phyloP scores from a whole-genome alignment of 1,140 invertebrate genomes.

The Plutomurus gul region DNA sequence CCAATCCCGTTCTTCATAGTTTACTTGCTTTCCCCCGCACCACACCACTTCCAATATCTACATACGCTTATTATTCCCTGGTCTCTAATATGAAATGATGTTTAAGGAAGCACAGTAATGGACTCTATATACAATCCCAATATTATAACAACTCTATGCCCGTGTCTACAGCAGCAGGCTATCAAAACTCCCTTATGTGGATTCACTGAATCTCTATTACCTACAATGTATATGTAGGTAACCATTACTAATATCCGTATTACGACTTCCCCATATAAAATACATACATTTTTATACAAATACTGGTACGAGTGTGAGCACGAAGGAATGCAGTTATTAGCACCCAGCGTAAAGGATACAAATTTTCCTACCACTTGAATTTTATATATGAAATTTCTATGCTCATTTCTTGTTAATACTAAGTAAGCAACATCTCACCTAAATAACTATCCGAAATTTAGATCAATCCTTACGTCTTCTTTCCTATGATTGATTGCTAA shows the following conservation, averaged over 20 bases:
- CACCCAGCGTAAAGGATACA: too few relatives aligned
- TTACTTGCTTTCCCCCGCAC: not conserved
- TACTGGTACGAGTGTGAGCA: too few relatives aligned
- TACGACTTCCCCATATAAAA: too few relatives aligned
- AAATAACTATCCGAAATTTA: not conserved
- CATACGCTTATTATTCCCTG: not conserved
- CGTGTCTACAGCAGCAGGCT: not conserved
- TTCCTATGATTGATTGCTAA: slow-evolving; percentile 41
- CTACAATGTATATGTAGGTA: too few relatives aligned
- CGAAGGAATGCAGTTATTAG: too few relatives aligned
- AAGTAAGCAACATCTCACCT: too few relatives aligned
- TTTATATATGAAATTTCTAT: too few relatives aligned
- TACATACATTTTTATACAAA: too few relatives aligned
- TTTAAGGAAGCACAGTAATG: not conserved
- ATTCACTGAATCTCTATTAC: too few relatives aligned
- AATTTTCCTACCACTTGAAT: too few relatives aligned
- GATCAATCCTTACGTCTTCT: slow-evolving; percentile 8
- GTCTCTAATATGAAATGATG: not conserved
- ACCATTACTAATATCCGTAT: too few relatives aligned
- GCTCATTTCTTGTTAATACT: not conserved
- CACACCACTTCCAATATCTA: not conserved
- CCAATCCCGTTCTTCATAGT: slow-evolving; percentile 21
- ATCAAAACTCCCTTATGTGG: too few relatives aligned
- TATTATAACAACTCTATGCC: not conserved
- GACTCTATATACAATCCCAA: not conserved